Evolutionary conservation across 2,797 vertebrate species (phyloP).

Genomic region (Anomalospiza imberbis): DNA sequence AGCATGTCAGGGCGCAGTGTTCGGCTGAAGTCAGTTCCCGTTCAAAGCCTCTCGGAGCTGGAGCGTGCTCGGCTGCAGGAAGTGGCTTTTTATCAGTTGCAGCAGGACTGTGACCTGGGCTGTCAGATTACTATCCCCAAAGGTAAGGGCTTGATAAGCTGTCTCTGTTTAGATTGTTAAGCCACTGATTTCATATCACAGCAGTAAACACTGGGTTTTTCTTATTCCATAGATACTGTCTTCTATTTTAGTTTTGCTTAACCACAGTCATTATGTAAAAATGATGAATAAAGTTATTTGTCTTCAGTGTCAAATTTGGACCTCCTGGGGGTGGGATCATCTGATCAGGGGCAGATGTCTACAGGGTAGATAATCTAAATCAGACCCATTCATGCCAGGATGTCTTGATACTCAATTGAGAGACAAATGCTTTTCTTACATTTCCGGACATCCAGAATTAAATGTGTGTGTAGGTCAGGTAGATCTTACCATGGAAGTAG

Average conservation of each 20-base stretch:
- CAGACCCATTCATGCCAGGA: background rate
- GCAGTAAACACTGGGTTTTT: background rate
- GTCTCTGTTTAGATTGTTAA: background rate
- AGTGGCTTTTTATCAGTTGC: conserved; percentile 89
- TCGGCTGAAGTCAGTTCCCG: conserved; percentile 88
- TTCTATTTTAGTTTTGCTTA: conserved; percentile 1
- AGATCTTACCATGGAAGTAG: background rate
- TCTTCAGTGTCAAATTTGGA: background rate
- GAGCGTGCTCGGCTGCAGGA: conserved; percentile 92
- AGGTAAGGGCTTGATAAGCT: conserved; percentile 77
- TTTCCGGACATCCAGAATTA: background rate
- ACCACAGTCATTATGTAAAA: background rate
- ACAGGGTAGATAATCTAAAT: background rate
- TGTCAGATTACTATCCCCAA: conserved; percentile 97
- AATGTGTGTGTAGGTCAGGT: background rate
- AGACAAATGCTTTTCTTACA: background rate
- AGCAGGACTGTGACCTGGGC: conserved; percentile 89
- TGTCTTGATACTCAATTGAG: background rate
- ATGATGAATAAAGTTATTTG: background rate
- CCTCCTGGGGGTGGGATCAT: background rate
- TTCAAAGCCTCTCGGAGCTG: conserved; percentile 95
- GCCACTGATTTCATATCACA: background rate
- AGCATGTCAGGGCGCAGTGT: conserved; percentile 88
- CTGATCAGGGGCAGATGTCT: background rate
- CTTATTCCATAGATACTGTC: background rate